Evolutionary conservation across 2,113 vertebrate genomes (phyloP), one percentile per base, ranked within the genome.

Genomic region (Pedetes capensis): DNA sequence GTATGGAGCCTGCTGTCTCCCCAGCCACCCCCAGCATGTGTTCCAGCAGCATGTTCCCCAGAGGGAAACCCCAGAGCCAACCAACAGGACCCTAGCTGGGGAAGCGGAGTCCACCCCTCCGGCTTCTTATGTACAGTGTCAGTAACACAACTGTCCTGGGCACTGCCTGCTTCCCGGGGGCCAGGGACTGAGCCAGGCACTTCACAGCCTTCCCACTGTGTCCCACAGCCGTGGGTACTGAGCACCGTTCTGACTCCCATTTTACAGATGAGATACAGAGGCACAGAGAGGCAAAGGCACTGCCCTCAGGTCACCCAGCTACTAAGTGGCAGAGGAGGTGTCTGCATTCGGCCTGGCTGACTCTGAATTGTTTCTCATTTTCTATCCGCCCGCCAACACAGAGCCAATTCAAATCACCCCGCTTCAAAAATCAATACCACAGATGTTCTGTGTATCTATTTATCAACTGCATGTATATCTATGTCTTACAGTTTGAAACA

Each of bases 61-160:
- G 37, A 11, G 1, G 22, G 29, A 25, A 34, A 89, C 49, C 44
- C 17, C 0, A 0, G 55, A 32, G 47, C 27, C n/a, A 25, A 29
- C 14, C 39, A 57, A 27, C 34, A 16, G 0, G 14, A 51, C 39
- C 39, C 69, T 16, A 51, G 23, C 32, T 25, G n/a, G 8, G 11
- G 79, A 71, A 91, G n/a, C 1, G 2, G 12, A 72, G 57, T 29
- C 23, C 34, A 23, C 3, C 14, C 4, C 34, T 25, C 37, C 29
- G 0, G 4, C 23, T 22, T n/a, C 13, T 13, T 18, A 68, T 8
- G 6, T 0, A 4, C 7, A 29, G 0, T 27, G 10, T 2, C 23
- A 81, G 22, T 25, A 23, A 29, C n/a, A 27, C 29, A 16, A 27
- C 44, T 3, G 18, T 39, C 39, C 79, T 34, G 0, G 3, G 1